These are phyloP conservation scores for Drosophila tani DNA, from an alignment of 1,140 invertebrate species.

Conservation along the genomic window DNA sequence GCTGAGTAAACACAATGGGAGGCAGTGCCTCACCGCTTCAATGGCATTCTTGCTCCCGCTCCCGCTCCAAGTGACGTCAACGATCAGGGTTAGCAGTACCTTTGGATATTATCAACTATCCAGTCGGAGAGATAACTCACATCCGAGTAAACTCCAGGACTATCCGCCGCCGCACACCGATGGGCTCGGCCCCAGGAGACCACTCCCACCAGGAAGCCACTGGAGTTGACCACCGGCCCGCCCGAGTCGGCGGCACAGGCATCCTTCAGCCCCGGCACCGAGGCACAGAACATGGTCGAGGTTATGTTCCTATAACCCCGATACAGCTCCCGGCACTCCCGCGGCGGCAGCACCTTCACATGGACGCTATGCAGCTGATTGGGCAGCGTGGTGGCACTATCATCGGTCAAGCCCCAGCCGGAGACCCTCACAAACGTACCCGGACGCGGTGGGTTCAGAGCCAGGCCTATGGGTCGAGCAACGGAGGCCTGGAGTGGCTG, in stretches of 20 bases:
- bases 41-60: conserved; percentile 19
- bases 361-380: conserved; percentile 71
- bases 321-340: conserved; percentile 56
- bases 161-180: conserved; percentile 84
- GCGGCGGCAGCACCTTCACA: conserved; percentile 54
- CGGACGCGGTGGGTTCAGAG: conserved; percentile 23
- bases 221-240: conserved; percentile 86
- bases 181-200: conserved; percentile 90
- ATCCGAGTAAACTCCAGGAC: conserved; percentile 88
- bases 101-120: conserved; percentile 64
- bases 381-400: conserved; percentile 38
- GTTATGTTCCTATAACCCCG: conserved; percentile 72
- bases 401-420: conserved; percentile 70
- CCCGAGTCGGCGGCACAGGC: conserved; percentile 89
- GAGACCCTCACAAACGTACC: conserved; percentile 57
- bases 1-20: conserved; percentile 64
- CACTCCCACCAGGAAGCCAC: conserved; percentile 87
- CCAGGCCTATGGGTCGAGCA: conserved; percentile 47
- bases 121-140: conserved; percentile 82
- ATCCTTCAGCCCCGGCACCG: conserved; percentile 85
- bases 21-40: conserved; percentile 9
- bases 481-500: conserved; percentile 51
- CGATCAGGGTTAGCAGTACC: conserved; percentile 56
- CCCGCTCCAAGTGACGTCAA: conserved; percentile 27
- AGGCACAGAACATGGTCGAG: conserved; percentile 85